phyloP scores from a whole-genome alignment of 2,888 invertebrate species.

The Metopia argyrocephala region DNA sequence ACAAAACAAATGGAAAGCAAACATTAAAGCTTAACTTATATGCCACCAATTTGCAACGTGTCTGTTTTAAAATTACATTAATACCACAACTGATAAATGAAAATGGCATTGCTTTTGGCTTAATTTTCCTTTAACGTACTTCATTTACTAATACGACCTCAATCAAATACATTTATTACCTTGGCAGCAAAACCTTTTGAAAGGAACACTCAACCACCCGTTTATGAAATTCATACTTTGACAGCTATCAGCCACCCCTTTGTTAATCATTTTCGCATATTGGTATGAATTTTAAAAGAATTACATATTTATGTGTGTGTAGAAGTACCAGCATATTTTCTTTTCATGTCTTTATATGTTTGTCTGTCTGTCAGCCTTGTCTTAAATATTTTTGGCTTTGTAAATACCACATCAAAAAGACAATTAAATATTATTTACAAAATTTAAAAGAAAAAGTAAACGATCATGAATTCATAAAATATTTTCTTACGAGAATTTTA shows the following conservation, averaged over 20 bases:
- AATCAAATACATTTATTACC: constrained; percentile 17
- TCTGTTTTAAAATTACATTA: background rate
- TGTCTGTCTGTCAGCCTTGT: background rate
- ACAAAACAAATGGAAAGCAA: constrained; percentile 34
- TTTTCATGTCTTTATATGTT: background rate
- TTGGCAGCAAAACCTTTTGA: constrained; percentile 17
- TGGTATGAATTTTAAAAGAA: background rate
- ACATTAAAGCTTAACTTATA: constrained; percentile 36
- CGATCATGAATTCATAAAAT: constrained; percentile 4
- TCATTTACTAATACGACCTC: background rate
- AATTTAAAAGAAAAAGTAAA: too few species aligned
- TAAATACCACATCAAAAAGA: constrained; percentile 1
- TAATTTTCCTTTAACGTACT: background rate
- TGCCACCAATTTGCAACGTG: background rate
- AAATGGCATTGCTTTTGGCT: constrained; percentile 1
- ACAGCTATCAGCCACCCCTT: background rate
- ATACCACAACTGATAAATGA: constrained; percentile 6
- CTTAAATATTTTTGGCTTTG: background rate
- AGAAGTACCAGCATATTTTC: background rate
- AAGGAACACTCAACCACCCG: background rate
- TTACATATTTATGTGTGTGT: background rate
- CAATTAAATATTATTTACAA: too few species aligned
- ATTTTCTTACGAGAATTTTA: constrained; percentile 18
- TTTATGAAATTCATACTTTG: background rate
- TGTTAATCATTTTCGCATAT: background rate